Evolutionary conservation across 2,888 invertebrate genomes (phyloP).

Genomic region (Melanargia galathea): DNA sequence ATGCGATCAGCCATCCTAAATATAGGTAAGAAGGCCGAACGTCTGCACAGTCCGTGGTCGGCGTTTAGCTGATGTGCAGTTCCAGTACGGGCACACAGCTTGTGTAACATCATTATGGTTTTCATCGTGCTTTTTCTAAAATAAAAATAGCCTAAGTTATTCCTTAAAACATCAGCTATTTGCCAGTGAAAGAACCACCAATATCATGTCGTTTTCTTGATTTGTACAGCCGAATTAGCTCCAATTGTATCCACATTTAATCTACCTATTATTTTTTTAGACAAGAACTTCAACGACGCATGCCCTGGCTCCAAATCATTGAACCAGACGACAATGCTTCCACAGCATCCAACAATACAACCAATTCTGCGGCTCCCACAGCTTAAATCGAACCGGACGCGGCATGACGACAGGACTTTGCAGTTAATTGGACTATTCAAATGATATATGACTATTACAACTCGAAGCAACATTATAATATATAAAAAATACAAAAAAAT

Average conservation of each 20-base stretch:
- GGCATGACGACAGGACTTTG: not conserved
- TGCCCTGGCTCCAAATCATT: constrained; percentile 89
- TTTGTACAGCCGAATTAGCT: no score
- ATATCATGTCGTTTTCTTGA: no score
- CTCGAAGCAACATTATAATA: not conserved
- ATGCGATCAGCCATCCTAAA: constrained; percentile 95
- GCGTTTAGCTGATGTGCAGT: no score
- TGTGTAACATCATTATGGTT: no score
- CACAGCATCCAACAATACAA: constrained; percentile 76
- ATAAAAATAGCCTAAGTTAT: no score
- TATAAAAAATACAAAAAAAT: no score
- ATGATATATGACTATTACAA: not conserved
- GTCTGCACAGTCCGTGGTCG: no score
- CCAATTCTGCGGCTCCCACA: constrained; percentile 57
- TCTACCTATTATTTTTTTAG: constrained; percentile 62
- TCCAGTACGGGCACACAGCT: no score
- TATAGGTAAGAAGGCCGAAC: constrained; percentile 90
- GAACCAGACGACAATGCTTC: constrained; percentile 85
- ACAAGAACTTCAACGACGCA: constrained; percentile 89
- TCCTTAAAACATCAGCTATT: no score
- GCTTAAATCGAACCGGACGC: constrained; percentile 25
- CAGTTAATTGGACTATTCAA: constrained; percentile 19
- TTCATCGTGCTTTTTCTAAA: no score
- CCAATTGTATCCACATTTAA: no score
- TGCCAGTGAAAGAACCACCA: no score